Evolutionary conservation across 2,797 vertebrate genomes (phyloP).

Genomic region (Enteromius trimaculatus): DNA sequence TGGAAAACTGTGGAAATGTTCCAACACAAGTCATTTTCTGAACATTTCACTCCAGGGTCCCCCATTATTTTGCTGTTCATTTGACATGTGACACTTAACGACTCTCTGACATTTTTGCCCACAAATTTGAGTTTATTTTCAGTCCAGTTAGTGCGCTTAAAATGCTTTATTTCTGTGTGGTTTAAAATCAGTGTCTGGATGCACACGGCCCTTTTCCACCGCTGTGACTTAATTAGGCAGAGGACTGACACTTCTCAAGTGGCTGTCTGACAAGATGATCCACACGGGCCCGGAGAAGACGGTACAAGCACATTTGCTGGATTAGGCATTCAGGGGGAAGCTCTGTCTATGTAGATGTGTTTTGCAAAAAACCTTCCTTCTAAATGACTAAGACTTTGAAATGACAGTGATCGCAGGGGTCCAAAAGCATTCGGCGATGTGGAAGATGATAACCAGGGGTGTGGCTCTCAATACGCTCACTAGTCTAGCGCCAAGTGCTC

Average conservation of each 20-base stretch:
- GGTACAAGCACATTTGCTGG: conserved; percentile 60
- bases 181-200: conserved; percentile 62
- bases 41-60: conserved; percentile 49
- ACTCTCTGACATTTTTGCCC: conserved; percentile 54
- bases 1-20: conserved; percentile 54
- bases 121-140: conserved; percentile 60
- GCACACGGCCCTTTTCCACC: conserved; percentile 57
- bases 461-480: conserved; percentile 12
- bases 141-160: conserved; percentile 59
- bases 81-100: conserved; percentile 63
- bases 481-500: not conserved
- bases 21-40: conserved; percentile 56
- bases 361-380: conserved; percentile 36
- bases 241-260: conserved; percentile 67
- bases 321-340: conserved; percentile 56
- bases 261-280: conserved; percentile 61
- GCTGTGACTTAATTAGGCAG: conserved; percentile 65
- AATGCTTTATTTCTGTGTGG: conserved; percentile 59
- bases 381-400: conserved; percentile 38
- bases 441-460: conserved; percentile 18
- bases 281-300: conserved; percentile 48
- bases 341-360: conserved; percentile 53
- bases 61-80: conserved; percentile 62
- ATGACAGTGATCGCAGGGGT: conserved; percentile 33
- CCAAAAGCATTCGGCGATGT: conserved; percentile 18